phyloP scores from a whole-genome alignment of 1,140 invertebrate genomes.

The Rhynchophorus ferrugineus region DNA sequence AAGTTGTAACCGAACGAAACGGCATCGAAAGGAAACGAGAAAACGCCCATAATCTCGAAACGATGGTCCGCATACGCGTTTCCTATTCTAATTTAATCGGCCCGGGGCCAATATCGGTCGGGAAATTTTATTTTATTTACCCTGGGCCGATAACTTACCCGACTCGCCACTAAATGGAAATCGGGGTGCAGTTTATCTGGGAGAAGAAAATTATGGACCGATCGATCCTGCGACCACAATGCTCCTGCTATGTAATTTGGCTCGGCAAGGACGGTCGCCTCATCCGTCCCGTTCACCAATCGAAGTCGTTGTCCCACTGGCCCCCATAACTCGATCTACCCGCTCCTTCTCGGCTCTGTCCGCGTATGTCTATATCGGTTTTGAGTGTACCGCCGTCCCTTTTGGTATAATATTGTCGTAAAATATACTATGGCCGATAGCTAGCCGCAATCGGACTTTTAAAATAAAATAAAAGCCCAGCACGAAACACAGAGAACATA shows the following conservation, averaged over 20 bases:
- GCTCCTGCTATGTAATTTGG: constrained; percentile 2
- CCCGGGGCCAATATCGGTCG: neutral
- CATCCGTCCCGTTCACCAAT: too few species aligned
- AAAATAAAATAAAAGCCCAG: too few species aligned
- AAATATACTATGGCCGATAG: neutral
- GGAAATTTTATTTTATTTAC: neutral
- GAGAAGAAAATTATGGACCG: constrained; percentile 3
- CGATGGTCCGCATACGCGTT: neutral
- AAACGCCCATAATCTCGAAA: neutral
- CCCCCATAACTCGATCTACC: too few species aligned
- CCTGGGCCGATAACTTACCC: neutral
- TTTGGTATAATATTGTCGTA: constrained; percentile 2
- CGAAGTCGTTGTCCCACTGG: too few species aligned
- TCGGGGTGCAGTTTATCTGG: constrained; percentile 1
- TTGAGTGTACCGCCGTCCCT: neutral
- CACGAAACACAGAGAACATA: too few species aligned
- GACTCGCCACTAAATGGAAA: constrained; percentile 5
- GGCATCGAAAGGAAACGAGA: too few species aligned
- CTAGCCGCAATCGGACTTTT: too few species aligned
- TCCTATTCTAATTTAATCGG: neutral
- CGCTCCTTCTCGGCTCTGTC: neutral
- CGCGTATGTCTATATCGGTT: constrained; percentile 4
- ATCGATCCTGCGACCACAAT: neutral
- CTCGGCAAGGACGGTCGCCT: neutral
- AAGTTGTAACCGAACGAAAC: too few species aligned